Base-by-base conservation (phyloP, 2,113 vertebrate species). In the Menura novaehollandiae region DNA sequence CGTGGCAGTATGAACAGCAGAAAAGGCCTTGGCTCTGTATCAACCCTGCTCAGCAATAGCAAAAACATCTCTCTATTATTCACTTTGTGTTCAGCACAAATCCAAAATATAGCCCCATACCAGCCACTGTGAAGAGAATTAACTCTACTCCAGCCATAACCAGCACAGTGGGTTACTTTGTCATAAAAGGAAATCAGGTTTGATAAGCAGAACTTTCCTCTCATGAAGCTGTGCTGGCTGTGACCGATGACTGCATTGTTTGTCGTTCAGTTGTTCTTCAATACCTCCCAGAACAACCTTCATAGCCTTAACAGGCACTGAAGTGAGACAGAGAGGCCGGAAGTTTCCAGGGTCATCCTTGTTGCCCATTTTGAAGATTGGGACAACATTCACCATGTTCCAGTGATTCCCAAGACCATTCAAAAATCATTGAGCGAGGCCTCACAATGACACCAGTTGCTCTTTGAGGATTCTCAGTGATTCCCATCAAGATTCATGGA, bases 1-100 rank as follows among this genome's bases (percentile, higher is more conserved):
- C 3, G 7, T 52, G 37, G 11, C 7, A 11, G 10, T 17, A 39
- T 0, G 2, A 24, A 11, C 16, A 60, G 23, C 24, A 39, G 5
- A 60, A 46, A n/a, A 39, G 20, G 20, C 15, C 7, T 47, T 37
- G 15, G 15, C 4, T 74, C 39, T 60, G 3, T 46, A 46, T 24
- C 30, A 60, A 13, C 3, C 15, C 9, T n/a, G 11, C 11, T 53
- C 13, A 10, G 16, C 11, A 75, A 41, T 10, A 67, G 39, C 9
- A 37, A 13, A 73, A 80, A 49, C 15, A n/a, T 16, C 15, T 59
- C 44, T 39, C 2, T 53, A 10, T n/a, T 30, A n/a, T n/a, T 11
- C 18, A 41, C 7, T 24, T 7, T 26, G 5, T 21, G 13, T 30
- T 68, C 39, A 30, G 16, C 28, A 68, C 37, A 75, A 53, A 30